A percentile compares a stretch with the other conserved stretches of the same genome.
Evolutionary conservation across 2,888 invertebrate species (phyloP).

Genomic region (Epicampocera succincta): DNA sequence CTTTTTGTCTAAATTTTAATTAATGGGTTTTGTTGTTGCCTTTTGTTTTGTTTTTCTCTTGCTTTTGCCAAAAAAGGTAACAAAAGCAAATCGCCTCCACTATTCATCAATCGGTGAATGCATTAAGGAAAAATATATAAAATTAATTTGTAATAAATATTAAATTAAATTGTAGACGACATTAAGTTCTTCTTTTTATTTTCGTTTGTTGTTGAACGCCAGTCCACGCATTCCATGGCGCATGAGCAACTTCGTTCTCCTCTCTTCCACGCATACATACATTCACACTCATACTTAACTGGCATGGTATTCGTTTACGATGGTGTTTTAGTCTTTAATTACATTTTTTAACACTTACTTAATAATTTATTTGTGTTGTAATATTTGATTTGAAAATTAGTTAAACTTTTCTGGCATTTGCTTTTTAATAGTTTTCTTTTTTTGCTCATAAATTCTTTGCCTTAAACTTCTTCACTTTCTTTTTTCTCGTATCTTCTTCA

Average conservation of each 20-base stretch:
- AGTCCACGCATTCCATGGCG: not conserved
- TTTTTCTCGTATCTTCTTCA: conserved; percentile 58
- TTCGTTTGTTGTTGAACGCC: not conserved
- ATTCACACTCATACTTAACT: not conserved
- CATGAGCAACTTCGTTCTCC: conserved; percentile 19
- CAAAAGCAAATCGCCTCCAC: too few relatives aligned
- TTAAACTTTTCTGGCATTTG: conserved; percentile 1
- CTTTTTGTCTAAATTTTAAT: conserved; percentile 3
- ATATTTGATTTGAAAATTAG: conserved; percentile 17
- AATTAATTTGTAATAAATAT: not conserved
- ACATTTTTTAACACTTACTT: conserved; percentile 62
- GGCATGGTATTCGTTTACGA: not conserved
- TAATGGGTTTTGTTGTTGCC: not conserved
- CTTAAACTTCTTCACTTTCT: conserved; percentile 62
- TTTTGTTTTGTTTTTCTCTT: conserved; percentile 10
- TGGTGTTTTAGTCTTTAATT: conserved; percentile 20
- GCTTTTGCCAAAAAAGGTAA: too few relatives aligned
- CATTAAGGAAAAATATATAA: not conserved
- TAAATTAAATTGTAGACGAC: not conserved
- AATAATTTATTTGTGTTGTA: conserved; percentile 48
- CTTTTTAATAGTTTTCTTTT: conserved; percentile 4
- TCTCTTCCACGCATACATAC: not conserved
- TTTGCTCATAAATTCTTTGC: conserved; percentile 26
- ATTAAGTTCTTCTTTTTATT: not conserved
- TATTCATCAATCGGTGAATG: too few relatives aligned